A percentile compares a stretch with the other conserved stretches of the same genome.
These are phyloP conservation scores for Barnardius zonarius DNA, from an alignment of 2,113 vertebrate genomes.

Conservation along the genomic window DNA sequence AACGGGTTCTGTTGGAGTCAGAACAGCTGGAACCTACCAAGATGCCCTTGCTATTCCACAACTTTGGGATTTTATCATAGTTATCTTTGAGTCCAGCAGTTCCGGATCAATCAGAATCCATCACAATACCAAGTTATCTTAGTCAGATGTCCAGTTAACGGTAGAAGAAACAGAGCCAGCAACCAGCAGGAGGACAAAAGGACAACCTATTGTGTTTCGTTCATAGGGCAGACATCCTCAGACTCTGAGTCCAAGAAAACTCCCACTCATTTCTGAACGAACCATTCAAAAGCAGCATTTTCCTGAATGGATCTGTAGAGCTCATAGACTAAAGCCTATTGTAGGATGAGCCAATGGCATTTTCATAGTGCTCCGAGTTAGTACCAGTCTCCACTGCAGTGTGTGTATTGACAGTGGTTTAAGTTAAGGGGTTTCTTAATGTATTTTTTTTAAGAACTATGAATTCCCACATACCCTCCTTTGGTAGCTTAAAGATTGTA, in stretches of 20 bases:
- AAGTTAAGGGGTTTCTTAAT: background rate
- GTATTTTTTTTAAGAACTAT: conserved; percentile 1
- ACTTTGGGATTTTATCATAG: background rate
- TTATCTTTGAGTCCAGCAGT: background rate
- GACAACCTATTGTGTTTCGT: background rate
- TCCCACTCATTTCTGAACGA: background rate
- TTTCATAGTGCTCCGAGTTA: background rate
- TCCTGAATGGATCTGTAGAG: conserved; percentile 1
- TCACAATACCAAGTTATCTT: background rate
- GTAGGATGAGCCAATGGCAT: background rate
- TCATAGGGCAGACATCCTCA: background rate
- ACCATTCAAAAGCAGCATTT: background rate
- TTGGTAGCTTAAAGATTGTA: conserved; percentile 72
- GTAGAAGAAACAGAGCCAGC: background rate
- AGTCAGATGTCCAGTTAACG: background rate
- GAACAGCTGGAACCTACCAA: background rate
- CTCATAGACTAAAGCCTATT: background rate
- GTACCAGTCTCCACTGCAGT: background rate
- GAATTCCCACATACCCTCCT: conserved; percentile 70
- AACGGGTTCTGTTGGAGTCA: background rate
- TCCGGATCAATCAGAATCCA: background rate
- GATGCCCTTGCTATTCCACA: background rate
- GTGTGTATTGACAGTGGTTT: conserved; percentile 6
- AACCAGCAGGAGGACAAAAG: background rate
- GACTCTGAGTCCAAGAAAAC: conserved; percentile 10